phyloP scores from a whole-genome alignment of 2,888 invertebrate genomes.

The Noctua fimbriata region DNA sequence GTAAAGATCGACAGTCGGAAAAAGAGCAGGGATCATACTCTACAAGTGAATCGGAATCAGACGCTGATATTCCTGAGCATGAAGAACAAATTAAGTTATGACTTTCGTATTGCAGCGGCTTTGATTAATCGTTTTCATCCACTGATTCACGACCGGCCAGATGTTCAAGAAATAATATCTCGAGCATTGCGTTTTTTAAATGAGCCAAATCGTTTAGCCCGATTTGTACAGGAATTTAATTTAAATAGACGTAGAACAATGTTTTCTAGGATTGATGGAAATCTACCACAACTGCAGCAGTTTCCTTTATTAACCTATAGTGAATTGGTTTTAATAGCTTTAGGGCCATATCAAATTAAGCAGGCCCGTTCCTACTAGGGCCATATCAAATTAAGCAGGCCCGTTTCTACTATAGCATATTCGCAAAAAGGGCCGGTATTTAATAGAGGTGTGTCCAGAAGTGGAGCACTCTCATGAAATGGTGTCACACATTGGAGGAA shows the following conservation, averaged over 20 bases:
- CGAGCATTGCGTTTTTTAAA: constrained; percentile 4
- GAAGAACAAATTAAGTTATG: too few species aligned
- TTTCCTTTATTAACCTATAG: neutral
- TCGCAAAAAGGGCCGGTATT: neutral
- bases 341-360: neutral
- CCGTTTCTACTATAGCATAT: neutral
- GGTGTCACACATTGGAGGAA: constrained; percentile 1
- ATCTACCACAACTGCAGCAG: neutral
- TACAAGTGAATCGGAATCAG: too few species aligned
- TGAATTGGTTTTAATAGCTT: neutral
- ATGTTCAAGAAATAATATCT: neutral
- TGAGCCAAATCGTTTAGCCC: constrained; percentile 1
- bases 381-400: neutral
- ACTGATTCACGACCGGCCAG: neutral
- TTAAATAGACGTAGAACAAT: constrained; percentile 1
- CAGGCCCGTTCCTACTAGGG: neutral
- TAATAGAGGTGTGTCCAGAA: too few species aligned
- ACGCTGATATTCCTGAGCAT: too few species aligned
- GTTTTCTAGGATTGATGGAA: constrained; percentile 1
- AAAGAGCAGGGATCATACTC: too few species aligned
- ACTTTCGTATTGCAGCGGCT: neutral
- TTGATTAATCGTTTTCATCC: neutral
- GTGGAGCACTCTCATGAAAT: neutral
- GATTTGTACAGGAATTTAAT: neutral
- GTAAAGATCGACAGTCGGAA: too few species aligned